A percentile compares a stretch with the other conserved stretches of the same genome.
Evolutionary conservation across 2,797 vertebrate species (phyloP).

Genomic region (Acipenser ruthenus): DNA sequence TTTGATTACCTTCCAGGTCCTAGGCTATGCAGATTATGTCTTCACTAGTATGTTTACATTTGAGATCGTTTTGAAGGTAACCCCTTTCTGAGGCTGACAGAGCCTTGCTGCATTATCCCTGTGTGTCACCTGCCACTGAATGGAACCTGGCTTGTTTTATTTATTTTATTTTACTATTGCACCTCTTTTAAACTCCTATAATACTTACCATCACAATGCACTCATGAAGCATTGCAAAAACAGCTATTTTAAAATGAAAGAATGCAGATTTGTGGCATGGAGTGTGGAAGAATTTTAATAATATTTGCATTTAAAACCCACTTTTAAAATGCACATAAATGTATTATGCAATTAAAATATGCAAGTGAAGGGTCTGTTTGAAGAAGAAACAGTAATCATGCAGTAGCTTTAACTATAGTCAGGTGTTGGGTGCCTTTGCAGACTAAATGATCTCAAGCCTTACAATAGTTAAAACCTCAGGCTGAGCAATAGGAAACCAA

Average conservation of each 20-base stretch:
- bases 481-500: conserved; percentile 19
- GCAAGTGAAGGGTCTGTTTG: not conserved
- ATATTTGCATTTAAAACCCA: no score
- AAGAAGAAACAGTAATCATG: conserved; percentile 35
- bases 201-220: no score
- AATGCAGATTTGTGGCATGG: no score
- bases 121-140: conserved; percentile 78
- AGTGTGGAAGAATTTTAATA: no score
- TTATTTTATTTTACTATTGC: conserved; percentile 53
- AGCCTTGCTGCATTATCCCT: conserved; percentile 76
- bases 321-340: no score
- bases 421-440: conserved; percentile 24
- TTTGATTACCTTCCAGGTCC: conserved; percentile 92
- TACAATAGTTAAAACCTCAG: conserved; percentile 9
- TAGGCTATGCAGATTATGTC: conserved; percentile 98
- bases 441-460: conserved; percentile 11
- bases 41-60: conserved; percentile 99
- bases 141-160: conserved; percentile 75
- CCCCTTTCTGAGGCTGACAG: conserved; percentile 61
- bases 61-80: conserved; percentile 99
- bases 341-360: no score
- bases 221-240: no score
- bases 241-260: no score
- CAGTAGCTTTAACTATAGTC: conserved; percentile 48
- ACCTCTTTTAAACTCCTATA: conserved; percentile 60